Conservation (phyloP, 2,797 vertebrate genomes). For the Coreius guichenoti region DNA sequence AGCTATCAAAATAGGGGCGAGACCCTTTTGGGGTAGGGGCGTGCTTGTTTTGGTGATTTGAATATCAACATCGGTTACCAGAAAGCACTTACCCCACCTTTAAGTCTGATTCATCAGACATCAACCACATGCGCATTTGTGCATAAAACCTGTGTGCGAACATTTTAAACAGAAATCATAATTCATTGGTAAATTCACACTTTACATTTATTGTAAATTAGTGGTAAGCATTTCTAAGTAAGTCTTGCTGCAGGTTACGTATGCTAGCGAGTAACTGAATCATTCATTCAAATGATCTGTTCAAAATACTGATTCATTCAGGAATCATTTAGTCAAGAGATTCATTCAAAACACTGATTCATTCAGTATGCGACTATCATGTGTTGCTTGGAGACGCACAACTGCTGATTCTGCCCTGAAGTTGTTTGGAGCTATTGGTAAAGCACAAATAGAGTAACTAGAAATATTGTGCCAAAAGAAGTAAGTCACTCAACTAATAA, state of each 20-base stretch:
- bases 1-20: no score
- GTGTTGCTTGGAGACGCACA: neutral
- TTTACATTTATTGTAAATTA: neutral
- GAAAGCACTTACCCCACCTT: no score
- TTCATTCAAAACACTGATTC: neutral
- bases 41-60: no score
- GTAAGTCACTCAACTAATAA: neutral
- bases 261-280: neutral
- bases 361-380: neutral
- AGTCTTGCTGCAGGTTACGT: neutral
- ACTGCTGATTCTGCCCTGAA: neutral
- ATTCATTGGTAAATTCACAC: neutral
- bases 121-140: neutral
- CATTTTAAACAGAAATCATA: neutral
- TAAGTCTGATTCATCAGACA: conserved; percentile 2
- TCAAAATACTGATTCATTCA: neutral
- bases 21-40: no score
- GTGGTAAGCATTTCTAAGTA: neutral
- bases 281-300: neutral
- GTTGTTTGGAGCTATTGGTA: neutral
- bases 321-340: neutral
- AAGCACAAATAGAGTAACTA: neutral
- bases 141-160: no score
- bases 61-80: no score
- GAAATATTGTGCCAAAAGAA: neutral